These are phyloP conservation scores for Ammospiza caudacuta DNA, from an alignment of 2,113 vertebrate species.

Conservation along the genomic window DNA sequence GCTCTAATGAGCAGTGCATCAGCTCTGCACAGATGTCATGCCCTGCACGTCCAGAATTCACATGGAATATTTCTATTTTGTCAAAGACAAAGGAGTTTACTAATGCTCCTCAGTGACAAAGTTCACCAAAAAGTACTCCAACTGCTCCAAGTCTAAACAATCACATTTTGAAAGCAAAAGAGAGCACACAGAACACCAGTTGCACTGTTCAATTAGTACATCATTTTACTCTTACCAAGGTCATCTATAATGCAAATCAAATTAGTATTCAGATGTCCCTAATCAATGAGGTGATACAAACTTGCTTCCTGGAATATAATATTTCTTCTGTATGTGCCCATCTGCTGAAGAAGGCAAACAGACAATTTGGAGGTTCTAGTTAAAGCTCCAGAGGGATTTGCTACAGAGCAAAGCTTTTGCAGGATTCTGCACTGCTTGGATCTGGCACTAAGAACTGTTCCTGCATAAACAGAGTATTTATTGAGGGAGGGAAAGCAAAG, in stretches of 20 bases:
- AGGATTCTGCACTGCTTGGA: not conserved
- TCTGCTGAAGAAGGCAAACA: conserved; percentile 3
- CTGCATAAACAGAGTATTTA: not conserved
- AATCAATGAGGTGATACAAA: not conserved
- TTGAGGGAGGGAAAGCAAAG: not conserved
- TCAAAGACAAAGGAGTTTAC: not conserved
- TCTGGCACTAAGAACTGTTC: not conserved
- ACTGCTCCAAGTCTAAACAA: not conserved
- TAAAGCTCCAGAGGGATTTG: not conserved
- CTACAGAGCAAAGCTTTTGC: not conserved
- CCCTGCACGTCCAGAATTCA: not conserved
- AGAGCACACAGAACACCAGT: not conserved
- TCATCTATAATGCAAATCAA: conserved; percentile 28
- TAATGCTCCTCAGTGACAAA: not conserved
- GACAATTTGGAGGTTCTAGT: not conserved
- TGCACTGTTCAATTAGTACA: not conserved
- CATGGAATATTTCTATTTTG: not conserved
- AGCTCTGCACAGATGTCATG: not conserved
- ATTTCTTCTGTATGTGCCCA: not conserved
- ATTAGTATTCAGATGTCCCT: not conserved
- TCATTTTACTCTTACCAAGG: not conserved
- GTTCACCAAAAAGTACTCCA: not conserved
- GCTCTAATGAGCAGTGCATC: not conserved
- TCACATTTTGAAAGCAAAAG: not conserved
- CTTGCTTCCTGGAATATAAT: conserved; percentile 10